Base-by-base conservation (phyloP, 2,113 vertebrate genomes). In the Caloenas nicobarica region DNA sequence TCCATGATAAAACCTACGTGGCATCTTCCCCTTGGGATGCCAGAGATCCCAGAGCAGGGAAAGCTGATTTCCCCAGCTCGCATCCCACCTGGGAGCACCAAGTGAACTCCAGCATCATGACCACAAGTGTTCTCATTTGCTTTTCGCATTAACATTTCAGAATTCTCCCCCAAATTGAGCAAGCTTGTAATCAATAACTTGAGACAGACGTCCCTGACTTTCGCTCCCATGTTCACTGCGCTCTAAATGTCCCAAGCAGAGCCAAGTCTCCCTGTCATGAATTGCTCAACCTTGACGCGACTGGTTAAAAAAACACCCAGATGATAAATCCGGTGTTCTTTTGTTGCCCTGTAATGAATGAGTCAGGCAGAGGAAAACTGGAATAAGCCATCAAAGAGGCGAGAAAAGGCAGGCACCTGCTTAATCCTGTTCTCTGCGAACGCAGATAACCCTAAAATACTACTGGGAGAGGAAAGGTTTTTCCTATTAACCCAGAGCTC, bases 401-500 rank as follows among this genome's bases (percentile, higher is more conserved):
- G 78, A 88, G 62, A 93, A 86, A 92, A 95, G 72, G 89, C 86
- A 97, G 80, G 76, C 95, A 96, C 96, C 86, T 76, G 95, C 73
- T 93, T 85, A 80, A 96, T 94, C 96, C 70, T 79, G 94, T 76
- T 95, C 93, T 90, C 80, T 15, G 2, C 31, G 88, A 95, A 96
- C 31, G 10, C 74, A 82, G 91, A 94, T 91, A 96, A 94, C 89
- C 92, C 48, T 62, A 29, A 70, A 89, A 78, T 13, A 33, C 84
- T 70, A n/a, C 28, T 29, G 90, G 76, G 90, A 86, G 26, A 51
- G 86, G 12, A 86, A 84, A 84, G 81, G 85, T 36, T 81, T 94
- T 73, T 93, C 54, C 83, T 85, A 60, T 94, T 90, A 96, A 88
- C 76, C 53, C 7, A 0, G 51, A 28, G 58, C 48, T 88, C 33